Percentiles rank a stretch among this genome's conserved stretches.
phyloP scores from a whole-genome alignment of 92 coral and sea anemone species.

The Palythoa grandis region DNA sequence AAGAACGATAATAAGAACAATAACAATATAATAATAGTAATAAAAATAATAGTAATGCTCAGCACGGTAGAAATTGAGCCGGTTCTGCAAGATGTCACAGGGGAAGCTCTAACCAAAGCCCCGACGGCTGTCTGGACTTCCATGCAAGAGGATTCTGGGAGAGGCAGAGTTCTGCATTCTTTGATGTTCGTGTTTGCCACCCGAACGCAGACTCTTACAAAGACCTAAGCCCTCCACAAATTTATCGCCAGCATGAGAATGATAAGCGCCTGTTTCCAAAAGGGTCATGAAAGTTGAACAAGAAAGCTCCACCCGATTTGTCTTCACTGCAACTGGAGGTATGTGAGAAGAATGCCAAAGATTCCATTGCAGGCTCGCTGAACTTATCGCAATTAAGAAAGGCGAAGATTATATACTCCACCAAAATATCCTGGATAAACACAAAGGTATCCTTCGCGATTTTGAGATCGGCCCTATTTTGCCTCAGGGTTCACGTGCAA shows the following conservation, averaged over 20 bases:
- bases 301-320: not conserved
- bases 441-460: no score
- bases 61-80: no score
- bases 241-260: not conserved
- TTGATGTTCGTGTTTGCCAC: not conserved
- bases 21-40: no score
- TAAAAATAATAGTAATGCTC: no score
- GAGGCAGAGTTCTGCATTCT: conserved; percentile 42
- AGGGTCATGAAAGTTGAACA: not conserved
- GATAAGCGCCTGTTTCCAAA: not conserved
- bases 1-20: no score
- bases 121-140: conserved; percentile 7
- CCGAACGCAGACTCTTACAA: not conserved
- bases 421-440: not conserved
- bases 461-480: no score
- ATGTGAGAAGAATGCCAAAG: no score
- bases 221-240: not conserved
- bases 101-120: conserved; percentile 37
- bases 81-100: conserved; percentile 16
- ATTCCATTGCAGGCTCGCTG: not conserved
- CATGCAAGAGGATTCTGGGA: conserved; percentile 48
- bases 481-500: no score
- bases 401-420: not conserved
- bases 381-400: not conserved
- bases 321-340: no score